Percentiles rank a stretch among this genome's conserved stretches.
phyloP scores from a whole-genome alignment of 1,140 invertebrate genomes.

The Pectinophora gossypiella region DNA sequence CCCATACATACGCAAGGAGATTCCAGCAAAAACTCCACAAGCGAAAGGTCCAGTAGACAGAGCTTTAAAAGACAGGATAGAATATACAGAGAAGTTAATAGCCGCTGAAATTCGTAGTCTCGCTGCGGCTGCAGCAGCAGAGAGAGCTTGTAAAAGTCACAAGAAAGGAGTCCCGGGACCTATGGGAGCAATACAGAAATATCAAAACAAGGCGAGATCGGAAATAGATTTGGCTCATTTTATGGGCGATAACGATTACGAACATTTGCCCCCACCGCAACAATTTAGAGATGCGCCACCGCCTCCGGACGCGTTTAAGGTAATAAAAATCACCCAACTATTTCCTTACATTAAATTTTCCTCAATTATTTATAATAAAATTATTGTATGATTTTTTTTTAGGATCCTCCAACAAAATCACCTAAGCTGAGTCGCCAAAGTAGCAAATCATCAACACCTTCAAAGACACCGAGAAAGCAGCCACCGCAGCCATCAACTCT shows the following conservation, averaged over 20 bases:
- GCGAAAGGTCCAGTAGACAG: slow-evolving; percentile 54
- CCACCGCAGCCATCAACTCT: slow-evolving; percentile 56
- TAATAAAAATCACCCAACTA: slow-evolving; percentile 25
- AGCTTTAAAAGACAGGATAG: slow-evolving; percentile 65
- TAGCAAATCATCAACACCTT: slow-evolving; percentile 64
- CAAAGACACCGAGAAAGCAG: slow-evolving; percentile 47
- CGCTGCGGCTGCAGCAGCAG: slow-evolving; percentile 70
- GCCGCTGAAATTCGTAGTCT: slow-evolving; percentile 70
- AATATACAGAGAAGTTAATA: slow-evolving; percentile 71
- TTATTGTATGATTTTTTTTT: slow-evolving; percentile 7
- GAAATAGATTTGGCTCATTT: slow-evolving; percentile 73
- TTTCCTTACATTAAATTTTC: no score
- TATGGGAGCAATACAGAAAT: slow-evolving; percentile 42
- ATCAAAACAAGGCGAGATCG: slow-evolving; percentile 75
- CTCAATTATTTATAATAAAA: background rate
- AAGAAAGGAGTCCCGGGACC: slow-evolving; percentile 28
- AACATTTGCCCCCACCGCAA: slow-evolving; percentile 88
- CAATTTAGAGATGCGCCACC: slow-evolving; percentile 89
- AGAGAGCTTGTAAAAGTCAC: slow-evolving; percentile 58
- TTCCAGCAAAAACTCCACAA: slow-evolving; percentile 40
- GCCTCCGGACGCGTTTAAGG: slow-evolving; percentile 82
- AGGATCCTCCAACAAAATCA: slow-evolving; percentile 68
- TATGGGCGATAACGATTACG: slow-evolving; percentile 79
- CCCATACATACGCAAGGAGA: slow-evolving; percentile 71
- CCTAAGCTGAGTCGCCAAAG: slow-evolving; percentile 54